phyloP scores from a whole-genome alignment of 2,888 invertebrate species.

The Ochropleura leucogaster region DNA sequence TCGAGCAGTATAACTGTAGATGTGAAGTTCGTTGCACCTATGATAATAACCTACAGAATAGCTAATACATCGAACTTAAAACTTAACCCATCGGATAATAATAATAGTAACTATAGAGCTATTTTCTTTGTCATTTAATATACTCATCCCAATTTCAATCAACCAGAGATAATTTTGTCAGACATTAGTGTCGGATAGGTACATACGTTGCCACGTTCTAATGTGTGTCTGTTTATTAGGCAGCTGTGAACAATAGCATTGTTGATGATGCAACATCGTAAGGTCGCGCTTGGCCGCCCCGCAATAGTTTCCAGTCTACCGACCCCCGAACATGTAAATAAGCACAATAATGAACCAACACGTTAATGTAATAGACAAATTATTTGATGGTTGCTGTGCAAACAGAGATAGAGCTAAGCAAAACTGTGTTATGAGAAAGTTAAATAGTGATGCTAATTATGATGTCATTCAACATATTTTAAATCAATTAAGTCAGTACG shows the following conservation, averaged over 20 bases:
- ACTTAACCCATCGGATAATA: not conserved
- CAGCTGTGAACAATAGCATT: conserved; percentile 65
- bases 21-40: conserved; percentile 11
- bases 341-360: conserved; percentile 43
- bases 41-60: not conserved
- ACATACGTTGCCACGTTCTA: conserved; percentile 17
- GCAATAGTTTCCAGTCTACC: conserved; percentile 75
- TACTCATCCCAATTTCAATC: conserved; percentile 3
- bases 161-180: conserved; percentile 19
- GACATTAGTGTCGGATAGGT: not conserved
- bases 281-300: conserved; percentile 70
- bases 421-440: conserved; percentile 8
- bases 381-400: conserved; percentile 18
- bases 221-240: conserved; percentile 55
- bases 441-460: not conserved
- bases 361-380: conserved; percentile 29
- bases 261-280: conserved; percentile 66
- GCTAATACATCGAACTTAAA: not conserved
- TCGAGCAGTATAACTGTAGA: not conserved
- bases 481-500: not conserved
- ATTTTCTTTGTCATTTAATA: conserved; percentile 5
- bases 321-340: conserved; percentile 60
- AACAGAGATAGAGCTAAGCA: conserved; percentile 5
- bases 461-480: conserved; percentile 13
- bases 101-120: not conserved